These are phyloP conservation scores for Limenitis camilla DNA, from an alignment of 2,888 invertebrate genomes.

Conservation along the genomic window DNA sequence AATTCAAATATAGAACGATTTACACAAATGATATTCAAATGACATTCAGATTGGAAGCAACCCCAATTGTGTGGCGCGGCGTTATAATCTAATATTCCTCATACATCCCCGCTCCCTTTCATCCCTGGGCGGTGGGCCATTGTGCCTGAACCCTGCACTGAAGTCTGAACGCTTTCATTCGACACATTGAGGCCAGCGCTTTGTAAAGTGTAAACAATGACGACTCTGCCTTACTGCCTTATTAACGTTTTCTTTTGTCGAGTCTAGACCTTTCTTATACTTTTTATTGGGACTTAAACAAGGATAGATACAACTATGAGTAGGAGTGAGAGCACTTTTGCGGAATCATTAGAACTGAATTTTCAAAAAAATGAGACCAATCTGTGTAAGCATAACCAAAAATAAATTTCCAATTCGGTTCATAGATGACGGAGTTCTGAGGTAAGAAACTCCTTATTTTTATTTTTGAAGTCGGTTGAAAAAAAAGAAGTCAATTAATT, in stretches of 20 bases:
- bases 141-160: not conserved
- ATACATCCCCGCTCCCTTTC: slow-evolving; percentile 3
- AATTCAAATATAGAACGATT: slow-evolving; percentile 6
- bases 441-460: too few species aligned
- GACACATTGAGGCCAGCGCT: slow-evolving; percentile 5
- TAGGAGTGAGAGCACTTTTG: too few species aligned
- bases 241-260: slow-evolving; percentile 3
- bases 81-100: slow-evolving; percentile 7
- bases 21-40: slow-evolving; percentile 15
- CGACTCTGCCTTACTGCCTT: slow-evolving; percentile 1
- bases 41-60: not conserved
- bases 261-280: not conserved
- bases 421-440: too few species aligned
- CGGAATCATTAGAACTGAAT: too few species aligned
- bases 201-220: slow-evolving; percentile 7
- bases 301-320: too few species aligned
- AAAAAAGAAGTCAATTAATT: too few species aligned
- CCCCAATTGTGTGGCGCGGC: slow-evolving; percentile 6
- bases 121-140: not conserved
- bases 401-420: too few species aligned
- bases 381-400: too few species aligned
- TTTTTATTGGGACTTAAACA: too few species aligned
- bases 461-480: too few species aligned
- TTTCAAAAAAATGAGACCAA: too few species aligned
- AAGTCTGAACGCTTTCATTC: slow-evolving; percentile 1